Conservation (phyloP, 2,888 invertebrate species). For the Dolomedes plantarius region DNA sequence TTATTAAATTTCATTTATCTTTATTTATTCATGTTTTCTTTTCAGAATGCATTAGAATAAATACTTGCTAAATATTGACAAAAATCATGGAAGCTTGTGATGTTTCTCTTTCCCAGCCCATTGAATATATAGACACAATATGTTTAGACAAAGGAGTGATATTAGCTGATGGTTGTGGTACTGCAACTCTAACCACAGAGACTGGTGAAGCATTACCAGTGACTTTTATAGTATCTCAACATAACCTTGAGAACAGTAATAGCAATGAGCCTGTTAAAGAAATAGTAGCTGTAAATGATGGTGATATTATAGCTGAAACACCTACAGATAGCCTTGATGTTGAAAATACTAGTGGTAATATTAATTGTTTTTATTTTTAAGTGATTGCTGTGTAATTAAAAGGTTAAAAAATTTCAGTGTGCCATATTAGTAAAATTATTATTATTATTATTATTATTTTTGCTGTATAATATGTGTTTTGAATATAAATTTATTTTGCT, state of each 20-base stretch:
- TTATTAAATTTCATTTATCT: no score
- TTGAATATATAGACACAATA: slow-evolving; percentile 64
- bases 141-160: slow-evolving; percentile 59
- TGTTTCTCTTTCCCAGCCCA: slow-evolving; percentile 22
- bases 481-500: no score
- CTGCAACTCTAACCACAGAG: slow-evolving; percentile 46
- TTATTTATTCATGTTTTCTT: no score
- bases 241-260: slow-evolving; percentile 15
- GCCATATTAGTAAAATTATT: no score
- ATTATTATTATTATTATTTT: no score
- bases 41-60: no score
- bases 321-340: background rate
- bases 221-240: slow-evolving; percentile 64
- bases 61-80: no score
- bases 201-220: slow-evolving; percentile 54
- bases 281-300: slow-evolving; percentile 3
- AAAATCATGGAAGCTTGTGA: slow-evolving; percentile 48
- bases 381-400: no score
- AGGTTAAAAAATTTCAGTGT: no score
- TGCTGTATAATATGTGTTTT: no score
- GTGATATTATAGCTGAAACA: background rate
- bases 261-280: slow-evolving; percentile 12
- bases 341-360: background rate
- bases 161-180: slow-evolving; percentile 40
- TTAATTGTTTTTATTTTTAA: no score